These are phyloP conservation scores for Monopterus albus DNA, from an alignment of 2,113 vertebrate species.

Conservation along the genomic window DNA sequence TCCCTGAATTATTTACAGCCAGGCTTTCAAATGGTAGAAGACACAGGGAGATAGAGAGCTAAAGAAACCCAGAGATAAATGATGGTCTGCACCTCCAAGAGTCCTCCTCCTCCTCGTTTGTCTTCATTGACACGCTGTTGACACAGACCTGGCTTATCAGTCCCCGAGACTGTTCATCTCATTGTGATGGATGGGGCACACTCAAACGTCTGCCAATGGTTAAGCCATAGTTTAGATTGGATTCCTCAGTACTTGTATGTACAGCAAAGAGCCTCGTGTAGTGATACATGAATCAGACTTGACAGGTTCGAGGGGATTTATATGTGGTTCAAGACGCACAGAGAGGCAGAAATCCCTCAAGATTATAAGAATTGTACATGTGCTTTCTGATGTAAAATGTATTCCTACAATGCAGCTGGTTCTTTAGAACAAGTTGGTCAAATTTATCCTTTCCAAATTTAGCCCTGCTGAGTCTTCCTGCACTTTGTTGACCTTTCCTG, in stretches of 20 bases:
- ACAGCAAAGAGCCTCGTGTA: slow-evolving; percentile 18
- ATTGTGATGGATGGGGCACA: slow-evolving; percentile 64
- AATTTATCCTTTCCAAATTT: not conserved
- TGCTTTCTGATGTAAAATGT: not conserved
- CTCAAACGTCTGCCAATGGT: slow-evolving; percentile 41
- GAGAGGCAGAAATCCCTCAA: not conserved
- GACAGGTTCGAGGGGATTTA: slow-evolving; percentile 30
- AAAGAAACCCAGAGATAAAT: slow-evolving; percentile 40
- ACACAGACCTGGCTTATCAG: slow-evolving; percentile 67
- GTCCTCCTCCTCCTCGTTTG: slow-evolving; percentile 58
- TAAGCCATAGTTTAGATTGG: slow-evolving; percentile 30
- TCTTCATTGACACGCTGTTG: slow-evolving; percentile 76
- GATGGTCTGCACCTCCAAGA: slow-evolving; percentile 30
- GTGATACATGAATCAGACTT: slow-evolving; percentile 10
- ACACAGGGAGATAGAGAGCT: not conserved
- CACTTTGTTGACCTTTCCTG: not conserved
- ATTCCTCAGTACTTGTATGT: slow-evolving; percentile 39
- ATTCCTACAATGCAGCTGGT: slow-evolving; percentile 7
- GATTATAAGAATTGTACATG: too few relatives aligned
- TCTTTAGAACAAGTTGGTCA: too few relatives aligned
- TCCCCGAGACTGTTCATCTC: slow-evolving; percentile 58
- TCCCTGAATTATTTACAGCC: slow-evolving; percentile 29
- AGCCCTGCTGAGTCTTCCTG: not conserved
- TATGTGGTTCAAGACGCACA: not conserved
- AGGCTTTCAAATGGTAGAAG: slow-evolving; percentile 2